Evolutionary conservation across 2,888 invertebrate species (phyloP).

Genomic region (Andrena camellia): DNA sequence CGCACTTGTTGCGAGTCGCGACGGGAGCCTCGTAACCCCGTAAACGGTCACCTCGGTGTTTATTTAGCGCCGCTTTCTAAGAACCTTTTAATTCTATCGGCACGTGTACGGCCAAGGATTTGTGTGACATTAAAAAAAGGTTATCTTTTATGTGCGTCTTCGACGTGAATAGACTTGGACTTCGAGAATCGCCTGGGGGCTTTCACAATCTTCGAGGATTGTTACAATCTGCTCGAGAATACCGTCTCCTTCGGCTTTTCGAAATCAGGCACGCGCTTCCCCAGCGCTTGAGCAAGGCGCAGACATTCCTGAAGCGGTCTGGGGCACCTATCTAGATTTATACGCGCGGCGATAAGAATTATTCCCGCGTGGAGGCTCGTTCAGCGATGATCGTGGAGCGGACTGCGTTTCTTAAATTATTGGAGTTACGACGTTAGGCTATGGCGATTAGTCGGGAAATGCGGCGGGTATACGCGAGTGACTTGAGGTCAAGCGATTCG

Average conservation of each 20-base stretch:
- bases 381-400: background rate
- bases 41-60: background rate
- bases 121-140: too few relatives aligned
- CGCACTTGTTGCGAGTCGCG: slow-evolving; percentile 30
- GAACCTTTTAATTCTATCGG: too few relatives aligned
- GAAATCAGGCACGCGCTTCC: background rate
- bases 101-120: too few relatives aligned
- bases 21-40: slow-evolving; percentile 1
- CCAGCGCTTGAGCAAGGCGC: background rate
- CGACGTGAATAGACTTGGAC: too few relatives aligned
- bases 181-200: too few relatives aligned
- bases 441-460: background rate
- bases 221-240: background rate
- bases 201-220: background rate
- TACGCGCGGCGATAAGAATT: background rate
- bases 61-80: too few relatives aligned
- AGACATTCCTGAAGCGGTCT: too few relatives aligned
- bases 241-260: background rate
- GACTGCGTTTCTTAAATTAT: too few relatives aligned
- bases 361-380: background rate
- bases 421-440: too few relatives aligned
- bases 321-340: background rate
- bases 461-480: background rate
- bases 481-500: background rate
- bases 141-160: too few relatives aligned